Conservation (phyloP, 92 coral and sea anemone genomes). For the Scolanthus callimorphus region DNA sequence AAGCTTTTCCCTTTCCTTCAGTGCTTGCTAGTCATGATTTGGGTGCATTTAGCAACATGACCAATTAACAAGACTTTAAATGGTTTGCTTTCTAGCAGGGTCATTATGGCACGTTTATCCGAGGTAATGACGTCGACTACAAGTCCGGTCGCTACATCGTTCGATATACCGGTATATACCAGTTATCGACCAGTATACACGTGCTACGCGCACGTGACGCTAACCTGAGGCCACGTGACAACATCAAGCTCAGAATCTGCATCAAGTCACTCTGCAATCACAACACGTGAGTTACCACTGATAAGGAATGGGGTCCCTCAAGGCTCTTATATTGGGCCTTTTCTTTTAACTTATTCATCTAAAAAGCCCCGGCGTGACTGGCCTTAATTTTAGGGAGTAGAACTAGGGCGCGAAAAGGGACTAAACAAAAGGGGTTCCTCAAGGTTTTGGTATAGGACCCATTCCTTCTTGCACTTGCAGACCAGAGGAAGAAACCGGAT, state of each 20-base stretch:
- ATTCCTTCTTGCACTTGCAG: too few species aligned
- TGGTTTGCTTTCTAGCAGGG: too few species aligned
- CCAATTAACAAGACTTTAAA: too few species aligned
- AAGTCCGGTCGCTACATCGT: conserved; percentile 75
- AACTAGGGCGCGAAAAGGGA: background rate
- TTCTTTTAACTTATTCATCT: too few species aligned
- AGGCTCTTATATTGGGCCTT: background rate
- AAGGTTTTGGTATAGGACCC: too few species aligned
- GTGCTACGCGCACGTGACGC: conserved; percentile 87
- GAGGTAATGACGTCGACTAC: conserved; percentile 86
- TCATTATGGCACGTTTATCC: conserved; percentile 86
- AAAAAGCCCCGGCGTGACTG: background rate
- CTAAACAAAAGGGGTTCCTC: too few species aligned
- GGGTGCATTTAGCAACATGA: too few species aligned
- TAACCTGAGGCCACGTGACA: conserved; percentile 95
- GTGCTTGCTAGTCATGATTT: too few species aligned
- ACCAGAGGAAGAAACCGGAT: too few species aligned
- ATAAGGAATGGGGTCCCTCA: too few species aligned
- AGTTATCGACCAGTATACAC: conserved; percentile 68
- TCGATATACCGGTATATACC: conserved; percentile 89
- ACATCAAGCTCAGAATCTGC: conserved; percentile 87
- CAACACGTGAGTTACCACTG: conserved; percentile 79
- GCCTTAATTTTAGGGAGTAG: background rate
- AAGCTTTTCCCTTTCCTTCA: too few species aligned
- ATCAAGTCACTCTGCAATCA: conserved; percentile 87